A percentile compares a stretch with the other conserved stretches of the same genome.
These are phyloP conservation scores for Drosophila engyochracea DNA, from an alignment of 2,888 invertebrate genomes.

Conservation along the genomic window DNA sequence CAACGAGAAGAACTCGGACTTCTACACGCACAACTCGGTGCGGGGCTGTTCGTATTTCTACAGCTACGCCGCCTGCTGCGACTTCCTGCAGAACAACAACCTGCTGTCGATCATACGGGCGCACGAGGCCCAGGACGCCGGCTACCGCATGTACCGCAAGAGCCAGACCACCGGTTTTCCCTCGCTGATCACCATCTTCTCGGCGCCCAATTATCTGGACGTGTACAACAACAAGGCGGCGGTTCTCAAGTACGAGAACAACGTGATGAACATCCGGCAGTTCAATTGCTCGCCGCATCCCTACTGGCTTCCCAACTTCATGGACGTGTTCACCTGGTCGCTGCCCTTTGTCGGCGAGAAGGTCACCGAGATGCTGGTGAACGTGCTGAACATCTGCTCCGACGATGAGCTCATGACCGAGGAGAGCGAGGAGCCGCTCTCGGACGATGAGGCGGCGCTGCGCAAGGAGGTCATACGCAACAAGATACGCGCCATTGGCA, in stretches of 20 bases:
- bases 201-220: slow-evolving; percentile 99
- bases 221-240: slow-evolving; percentile 99
- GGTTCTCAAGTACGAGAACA: slow-evolving; percentile 99
- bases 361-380: slow-evolving; percentile 99
- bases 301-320: slow-evolving; percentile 99
- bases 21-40: slow-evolving; percentile 99
- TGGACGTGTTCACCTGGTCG: slow-evolving; percentile 99
- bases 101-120: slow-evolving; percentile 99
- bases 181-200: slow-evolving; percentile 99
- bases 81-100: slow-evolving; percentile 99
- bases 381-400: slow-evolving; percentile 99
- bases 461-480: slow-evolving; percentile 99
- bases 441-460: slow-evolving; percentile 93
- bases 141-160: slow-evolving; percentile 99
- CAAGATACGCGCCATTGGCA: slow-evolving; percentile 99
- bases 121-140: slow-evolving; percentile 99
- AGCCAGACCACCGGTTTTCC: slow-evolving; percentile 99
- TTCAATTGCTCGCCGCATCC: slow-evolving; percentile 99
- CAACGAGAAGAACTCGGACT: slow-evolving; percentile 98
- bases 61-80: slow-evolving; percentile 99
- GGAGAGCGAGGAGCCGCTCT: slow-evolving; percentile 91
- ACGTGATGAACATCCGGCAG: slow-evolving; percentile 99
- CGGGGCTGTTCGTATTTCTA: slow-evolving; percentile 99
- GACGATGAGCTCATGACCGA: slow-evolving; percentile 99
- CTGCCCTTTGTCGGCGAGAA: slow-evolving; percentile 99